Conservation (phyloP, 2,888 invertebrate species). For the Nebria salina region DNA sequence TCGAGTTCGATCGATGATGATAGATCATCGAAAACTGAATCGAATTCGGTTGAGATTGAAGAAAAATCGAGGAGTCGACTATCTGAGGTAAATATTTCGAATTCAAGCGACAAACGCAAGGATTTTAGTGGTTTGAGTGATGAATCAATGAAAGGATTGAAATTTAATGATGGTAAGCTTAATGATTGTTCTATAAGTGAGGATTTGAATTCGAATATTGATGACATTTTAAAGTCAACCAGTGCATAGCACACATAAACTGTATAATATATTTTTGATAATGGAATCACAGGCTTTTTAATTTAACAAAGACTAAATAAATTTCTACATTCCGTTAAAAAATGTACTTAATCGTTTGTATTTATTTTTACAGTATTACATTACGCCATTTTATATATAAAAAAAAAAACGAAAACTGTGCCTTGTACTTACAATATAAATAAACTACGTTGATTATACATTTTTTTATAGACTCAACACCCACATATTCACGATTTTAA, state of each 20-base stretch:
- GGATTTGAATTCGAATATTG: constrained; percentile 49
- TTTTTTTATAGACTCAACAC: not conserved
- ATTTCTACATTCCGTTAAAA: constrained; percentile 34
- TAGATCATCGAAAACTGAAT: not conserved
- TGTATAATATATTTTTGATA: constrained; percentile 21
- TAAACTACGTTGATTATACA: constrained; percentile 26
- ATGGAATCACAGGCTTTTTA: constrained; percentile 8
- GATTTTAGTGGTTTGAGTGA: not conserved
- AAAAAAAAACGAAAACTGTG: constrained; percentile 14
- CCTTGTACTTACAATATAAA: constrained; percentile 38
- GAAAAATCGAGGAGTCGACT: too few species aligned
- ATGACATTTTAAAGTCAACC: constrained; percentile 49
- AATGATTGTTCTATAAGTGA: constrained; percentile 47
- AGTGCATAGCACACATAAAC: constrained; percentile 18
- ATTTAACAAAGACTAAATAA: constrained; percentile 26
- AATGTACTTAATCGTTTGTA: constrained; percentile 41
- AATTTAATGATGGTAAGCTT: not conserved
- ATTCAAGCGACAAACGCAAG: constrained; percentile 19
- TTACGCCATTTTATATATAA: not conserved
- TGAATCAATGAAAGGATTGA: too few species aligned
- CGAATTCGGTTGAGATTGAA: not conserved
- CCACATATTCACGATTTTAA: too few species aligned
- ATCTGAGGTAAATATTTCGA: constrained; percentile 21
- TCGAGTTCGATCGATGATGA: constrained; percentile 52
- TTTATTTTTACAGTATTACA: constrained; percentile 33